phyloP scores from a whole-genome alignment of 2,888 invertebrate genomes.

The Protodeltote pygarga region DNA sequence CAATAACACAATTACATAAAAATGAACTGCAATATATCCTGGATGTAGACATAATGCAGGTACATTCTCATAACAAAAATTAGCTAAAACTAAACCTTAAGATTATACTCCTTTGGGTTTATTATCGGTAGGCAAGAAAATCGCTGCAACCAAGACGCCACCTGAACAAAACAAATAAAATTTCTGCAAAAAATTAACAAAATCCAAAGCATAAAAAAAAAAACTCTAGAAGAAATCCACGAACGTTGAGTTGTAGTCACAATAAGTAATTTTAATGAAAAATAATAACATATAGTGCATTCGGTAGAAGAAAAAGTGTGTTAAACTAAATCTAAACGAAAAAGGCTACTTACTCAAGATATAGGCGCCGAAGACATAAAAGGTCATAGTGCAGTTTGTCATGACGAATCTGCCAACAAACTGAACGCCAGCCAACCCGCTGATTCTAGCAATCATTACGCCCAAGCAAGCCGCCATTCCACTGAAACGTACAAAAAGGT shows the following conservation, averaged over 20 bases:
- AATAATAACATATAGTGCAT: not conserved
- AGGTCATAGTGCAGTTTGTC: slow-evolving; percentile 53
- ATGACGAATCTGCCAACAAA: slow-evolving; percentile 57
- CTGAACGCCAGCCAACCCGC: slow-evolving; percentile 58
- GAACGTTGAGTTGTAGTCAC: no score
- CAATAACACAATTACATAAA: no score
- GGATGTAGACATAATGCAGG: no score
- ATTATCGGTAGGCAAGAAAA: slow-evolving; percentile 18
- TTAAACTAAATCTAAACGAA: not conserved
- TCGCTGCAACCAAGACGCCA: slow-evolving; percentile 16
- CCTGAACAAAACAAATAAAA: slow-evolving; percentile 14
- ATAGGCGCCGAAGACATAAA: slow-evolving; percentile 51
- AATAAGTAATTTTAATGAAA: no score
- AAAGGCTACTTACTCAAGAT: slow-evolving; percentile 50
- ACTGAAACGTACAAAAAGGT: slow-evolving; percentile 36
- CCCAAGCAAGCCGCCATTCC: slow-evolving; percentile 66
- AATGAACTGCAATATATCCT: no score
- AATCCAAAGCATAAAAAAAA: no score
- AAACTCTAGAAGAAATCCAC: no score
- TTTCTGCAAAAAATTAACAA: no score
- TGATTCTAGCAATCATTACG: slow-evolving; percentile 60
- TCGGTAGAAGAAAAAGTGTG: not conserved
- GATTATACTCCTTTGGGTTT: slow-evolving; percentile 22
- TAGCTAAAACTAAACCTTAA: not conserved
- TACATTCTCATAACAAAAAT: no score